phyloP scores from a whole-genome alignment of 2,888 invertebrate genomes.

The Flabesymbios commensalis region DNA sequence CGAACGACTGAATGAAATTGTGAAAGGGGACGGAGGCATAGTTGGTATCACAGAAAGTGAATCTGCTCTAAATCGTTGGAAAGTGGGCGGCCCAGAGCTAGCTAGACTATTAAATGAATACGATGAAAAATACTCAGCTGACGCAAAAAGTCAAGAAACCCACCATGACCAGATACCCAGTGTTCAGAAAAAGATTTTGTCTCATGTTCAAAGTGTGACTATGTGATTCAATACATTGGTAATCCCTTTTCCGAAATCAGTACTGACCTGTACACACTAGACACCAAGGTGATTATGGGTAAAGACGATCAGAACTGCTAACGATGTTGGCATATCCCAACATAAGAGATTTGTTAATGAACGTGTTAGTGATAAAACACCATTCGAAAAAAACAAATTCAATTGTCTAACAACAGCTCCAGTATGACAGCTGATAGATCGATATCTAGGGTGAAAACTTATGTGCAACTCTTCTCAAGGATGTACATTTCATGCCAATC shows the following conservation, averaged over 20 bases:
- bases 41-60: conserved; percentile 5
- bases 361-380: too few species aligned
- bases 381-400: too few species aligned
- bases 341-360: too few species aligned
- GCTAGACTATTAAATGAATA: not conserved
- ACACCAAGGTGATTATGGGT: not conserved
- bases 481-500: too few species aligned
- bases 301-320: too few species aligned
- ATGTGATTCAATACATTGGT: not conserved
- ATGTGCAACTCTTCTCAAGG: too few species aligned
- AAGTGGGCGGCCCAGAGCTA: not conserved
- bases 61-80: conserved; percentile 1
- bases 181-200: not conserved
- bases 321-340: too few species aligned
- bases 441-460: too few species aligned
- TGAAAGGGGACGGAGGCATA: conserved; percentile 9
- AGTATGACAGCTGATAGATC: too few species aligned
- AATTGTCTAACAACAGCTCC: too few species aligned
- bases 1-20: conserved; percentile 2
- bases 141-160: not conserved
- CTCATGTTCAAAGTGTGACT: not conserved
- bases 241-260: not conserved
- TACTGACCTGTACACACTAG: not conserved
- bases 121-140: not conserved
- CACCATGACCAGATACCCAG: not conserved